Evolutionary conservation across 2,888 invertebrate genomes (phyloP), one percentile per base, ranked within the genome.

Genomic region (Marasmarcha lunaedactyla): DNA sequence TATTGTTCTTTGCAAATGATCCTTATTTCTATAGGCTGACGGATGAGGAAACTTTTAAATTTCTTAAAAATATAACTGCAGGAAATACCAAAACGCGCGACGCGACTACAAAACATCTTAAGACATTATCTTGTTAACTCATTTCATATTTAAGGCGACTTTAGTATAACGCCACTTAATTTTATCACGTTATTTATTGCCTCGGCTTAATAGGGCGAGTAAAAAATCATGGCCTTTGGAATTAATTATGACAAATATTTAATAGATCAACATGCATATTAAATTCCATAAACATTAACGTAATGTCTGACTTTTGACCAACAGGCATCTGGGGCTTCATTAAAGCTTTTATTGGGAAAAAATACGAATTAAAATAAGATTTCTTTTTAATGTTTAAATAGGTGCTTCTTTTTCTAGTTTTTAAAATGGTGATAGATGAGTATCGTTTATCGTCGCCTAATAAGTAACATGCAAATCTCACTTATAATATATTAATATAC

Each of bases 101-200:
- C 14, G 36, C 35, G 38, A 76, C 20, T 20, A 20, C 72, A 73
- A 79, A 78, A 74, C 76, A 68, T 74, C 64, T 73, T 69, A 72
- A 69, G 72, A 61, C 71, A 71, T 77, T 72, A 78, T 70, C 63
- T 70, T 76, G 69, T 73, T 78, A 74, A 78, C 72, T 71, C 73
- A 73, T 77, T 73, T 78, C 73, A 78, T 78, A 78, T 78, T 73
- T 69, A 61, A 72, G 65, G 55, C 52, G 70, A 73, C 71, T 70
- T 62, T 57, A 66, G 69, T 69, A 57, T 51, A 56, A 56, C 55
- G 54, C 58, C 71, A 71, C 68, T 79, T 78, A 69, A 73, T 71
- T 77, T 71, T 69, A 69, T 64, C 52, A 51, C 57, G 52, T 57
- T 51, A 64, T 66, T 61, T 62, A 68, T 62, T 54, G 41, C 45